Conservation (phyloP, 1,140 invertebrate species). For the Pararge aegeria region DNA sequence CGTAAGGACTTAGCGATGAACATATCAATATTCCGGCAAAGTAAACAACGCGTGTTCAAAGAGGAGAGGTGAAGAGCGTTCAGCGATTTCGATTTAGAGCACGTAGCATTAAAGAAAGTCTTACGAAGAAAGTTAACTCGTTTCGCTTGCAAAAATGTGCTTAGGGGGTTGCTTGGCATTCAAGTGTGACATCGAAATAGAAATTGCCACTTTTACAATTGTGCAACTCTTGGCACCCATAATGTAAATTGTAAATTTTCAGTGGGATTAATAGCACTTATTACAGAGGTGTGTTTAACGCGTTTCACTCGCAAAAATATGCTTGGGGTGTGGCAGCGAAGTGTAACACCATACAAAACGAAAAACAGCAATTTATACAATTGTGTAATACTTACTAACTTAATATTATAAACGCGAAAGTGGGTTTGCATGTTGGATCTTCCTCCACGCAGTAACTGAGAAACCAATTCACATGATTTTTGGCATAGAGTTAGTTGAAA, state of each 20-base stretch:
- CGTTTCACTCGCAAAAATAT: background rate
- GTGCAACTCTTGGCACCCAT: slow-evolving; percentile 4
- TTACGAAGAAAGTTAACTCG: slow-evolving; percentile 46
- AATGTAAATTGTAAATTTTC: slow-evolving; percentile 7
- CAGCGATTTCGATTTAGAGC: slow-evolving; percentile 25
- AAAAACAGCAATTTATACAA: background rate
- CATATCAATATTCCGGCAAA: background rate
- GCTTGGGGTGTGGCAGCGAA: background rate
- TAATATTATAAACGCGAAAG: too few species aligned
- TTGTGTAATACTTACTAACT: too few species aligned
- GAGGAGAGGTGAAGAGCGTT: background rate
- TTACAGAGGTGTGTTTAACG: slow-evolving; percentile 3
- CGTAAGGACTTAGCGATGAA: background rate
- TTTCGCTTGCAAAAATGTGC: slow-evolving; percentile 28
- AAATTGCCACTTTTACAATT: slow-evolving; percentile 9
- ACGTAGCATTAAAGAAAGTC: slow-evolving; percentile 58
- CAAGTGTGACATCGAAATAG: slow-evolving; percentile 26
- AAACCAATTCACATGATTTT: too few species aligned
- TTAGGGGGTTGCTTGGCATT: slow-evolving; percentile 39
- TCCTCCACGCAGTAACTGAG: too few species aligned
- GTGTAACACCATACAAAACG: background rate
- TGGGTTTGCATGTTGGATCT: too few species aligned
- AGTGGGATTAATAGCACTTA: slow-evolving; percentile 17
- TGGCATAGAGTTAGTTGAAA: too few species aligned
- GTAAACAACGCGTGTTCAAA: slow-evolving; percentile 2